phyloP scores from a whole-genome alignment of 2,113 vertebrate genomes.

The Fregata magnificens region DNA sequence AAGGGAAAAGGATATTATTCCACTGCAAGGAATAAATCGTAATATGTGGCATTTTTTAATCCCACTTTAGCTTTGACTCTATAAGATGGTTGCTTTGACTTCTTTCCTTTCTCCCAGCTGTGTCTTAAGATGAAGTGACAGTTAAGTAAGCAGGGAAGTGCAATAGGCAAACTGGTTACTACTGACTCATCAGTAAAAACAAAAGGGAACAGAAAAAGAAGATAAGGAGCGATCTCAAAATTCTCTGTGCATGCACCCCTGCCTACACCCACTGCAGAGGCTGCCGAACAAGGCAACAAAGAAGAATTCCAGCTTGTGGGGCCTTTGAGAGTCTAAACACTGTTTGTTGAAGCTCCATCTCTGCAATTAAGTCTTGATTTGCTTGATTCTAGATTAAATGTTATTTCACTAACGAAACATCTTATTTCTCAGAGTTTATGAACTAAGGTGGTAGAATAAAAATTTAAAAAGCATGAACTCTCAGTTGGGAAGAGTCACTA shows the following conservation, averaged over 20 bases:
- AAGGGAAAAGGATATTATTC: neutral
- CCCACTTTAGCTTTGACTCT: neutral
- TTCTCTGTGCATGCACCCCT: neutral
- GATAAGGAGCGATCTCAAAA: neutral
- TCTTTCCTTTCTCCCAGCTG: neutral
- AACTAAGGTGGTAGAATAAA: neutral
- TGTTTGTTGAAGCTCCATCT: neutral
- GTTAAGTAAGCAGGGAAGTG: neutral
- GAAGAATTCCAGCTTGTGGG: neutral
- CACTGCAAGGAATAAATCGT: neutral
- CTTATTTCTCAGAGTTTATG: neutral
- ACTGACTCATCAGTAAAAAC: neutral
- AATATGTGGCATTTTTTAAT: neutral
- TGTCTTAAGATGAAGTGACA: neutral
- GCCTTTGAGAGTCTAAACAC: neutral
- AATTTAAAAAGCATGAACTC: neutral
- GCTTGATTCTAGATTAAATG: neutral
- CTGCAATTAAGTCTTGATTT: neutral
- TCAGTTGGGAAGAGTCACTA: neutral
- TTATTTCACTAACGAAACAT: neutral
- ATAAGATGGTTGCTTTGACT: neutral
- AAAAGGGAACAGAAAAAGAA: neutral
- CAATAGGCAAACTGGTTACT: neutral
- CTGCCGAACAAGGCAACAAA: neutral
- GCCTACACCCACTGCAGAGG: neutral